Base-by-base conservation (phyloP, 2,113 vertebrate genomes). In the Cervus canadensis region DNA sequence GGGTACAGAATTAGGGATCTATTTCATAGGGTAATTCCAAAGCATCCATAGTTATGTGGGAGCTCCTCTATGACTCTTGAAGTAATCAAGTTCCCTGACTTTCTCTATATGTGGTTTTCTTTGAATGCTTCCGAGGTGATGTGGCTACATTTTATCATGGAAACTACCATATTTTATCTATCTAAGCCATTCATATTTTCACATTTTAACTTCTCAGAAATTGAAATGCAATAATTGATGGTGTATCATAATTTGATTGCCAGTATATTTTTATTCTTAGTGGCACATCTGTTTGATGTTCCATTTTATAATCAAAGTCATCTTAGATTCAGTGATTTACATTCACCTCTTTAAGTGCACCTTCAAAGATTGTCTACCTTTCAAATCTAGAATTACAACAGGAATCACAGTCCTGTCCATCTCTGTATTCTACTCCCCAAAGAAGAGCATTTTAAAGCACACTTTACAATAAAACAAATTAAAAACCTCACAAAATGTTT, bases 391-490 rank as follows among this genome's bases (percentile, higher is more conserved):
- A 78, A 96, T 45, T 64, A 11, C 1, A 84, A 14, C 21, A 83
- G 64, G 7, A 81, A 82, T 50, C 52, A 85, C 33, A 83, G 5
- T 7, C 2, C 7, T 48, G 30, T 52, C 30, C 8, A 40, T 81
- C 26, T 92, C 17, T 81, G 9, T 60, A 64, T 30, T 84, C 17
- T 95, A 19, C 57, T 94, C 19, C 54, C 21, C 48, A 85, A 64
- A 93, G 7, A 85, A 90, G 50, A 94, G 62, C 7, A 85, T 81
- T 25, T 6, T 3, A 86, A 96, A 74, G 28, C 59, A 81, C 93
- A 95, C 82, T 74, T 87, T 33, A 83, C 91, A 92, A 45, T 71
- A 92, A 94, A 67, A 48, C 36, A 95, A 85, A 85, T 71, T 56
- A 79, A 64, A 33, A 50, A 90, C 89, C 89, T 3, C 25, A 92